Conservation (phyloP, 2,113 vertebrate species). For the Gobius niger region DNA sequence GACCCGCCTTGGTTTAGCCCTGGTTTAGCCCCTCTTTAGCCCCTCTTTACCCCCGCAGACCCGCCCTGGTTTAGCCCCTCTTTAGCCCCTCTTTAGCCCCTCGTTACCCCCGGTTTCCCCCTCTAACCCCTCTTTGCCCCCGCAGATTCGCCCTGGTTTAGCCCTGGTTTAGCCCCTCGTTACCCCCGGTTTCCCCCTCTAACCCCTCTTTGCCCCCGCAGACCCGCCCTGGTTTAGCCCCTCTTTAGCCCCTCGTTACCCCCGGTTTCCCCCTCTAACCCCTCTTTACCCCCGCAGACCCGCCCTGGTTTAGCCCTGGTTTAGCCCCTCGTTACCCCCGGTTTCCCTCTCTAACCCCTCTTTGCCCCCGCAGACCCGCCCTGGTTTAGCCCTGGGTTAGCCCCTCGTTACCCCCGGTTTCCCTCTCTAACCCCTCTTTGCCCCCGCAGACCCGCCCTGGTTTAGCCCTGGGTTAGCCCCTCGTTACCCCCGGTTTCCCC, state of each 20-base stretch:
- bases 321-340: too few relatives aligned
- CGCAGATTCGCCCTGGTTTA: slow-evolving; percentile 96
- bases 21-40: background rate
- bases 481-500: too few relatives aligned
- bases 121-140: background rate
- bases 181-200: too few relatives aligned
- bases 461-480: too few relatives aligned
- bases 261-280: too few relatives aligned
- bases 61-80: too few relatives aligned
- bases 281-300: slow-evolving; percentile 77
- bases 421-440: background rate
- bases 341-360: background rate
- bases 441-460: slow-evolving; percentile 91
- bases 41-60: slow-evolving; percentile 75
- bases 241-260: background rate
- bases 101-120: too few relatives aligned
- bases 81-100: background rate
- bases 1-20: slow-evolving; percentile 99
- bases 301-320: slow-evolving; percentile 93
- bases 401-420: too few relatives aligned
- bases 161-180: background rate
- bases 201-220: slow-evolving; percentile 51
- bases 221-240: slow-evolving; percentile 99
- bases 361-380: slow-evolving; percentile 85
- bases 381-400: slow-evolving; percentile 80